Base-by-base conservation (phyloP, 92 coral and sea anemone species). In the Phenganax marumi region DNA sequence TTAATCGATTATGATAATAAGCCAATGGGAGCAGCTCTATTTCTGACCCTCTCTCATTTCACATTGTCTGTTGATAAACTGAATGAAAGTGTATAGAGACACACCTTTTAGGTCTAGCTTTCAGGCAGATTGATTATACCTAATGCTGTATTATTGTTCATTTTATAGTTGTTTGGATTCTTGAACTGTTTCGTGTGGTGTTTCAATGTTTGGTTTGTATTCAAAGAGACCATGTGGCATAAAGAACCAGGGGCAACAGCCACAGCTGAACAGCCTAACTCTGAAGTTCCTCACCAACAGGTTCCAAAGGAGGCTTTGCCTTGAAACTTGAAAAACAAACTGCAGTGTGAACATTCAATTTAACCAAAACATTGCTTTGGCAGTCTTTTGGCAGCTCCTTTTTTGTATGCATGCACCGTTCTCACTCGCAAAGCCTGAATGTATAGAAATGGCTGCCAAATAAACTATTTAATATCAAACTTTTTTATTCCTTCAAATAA, bases 141-240 rank as follows among this genome's bases (percentile, higher is more conserved):
- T 3, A 63, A 8, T 24, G 21, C 77, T 22, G 21, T 65, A 0
- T 55, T 1, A 10, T 7, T 22, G 25, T 56, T 84, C 17, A 22
- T 52, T 70, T 62, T 8, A 53, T 87, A 97, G 86, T 89, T 83
- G 84, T 95, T 81, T 97, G 98, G 50, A 87, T 95, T 81, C 87
- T 92, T 83, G 91, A 92, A 85, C 86, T 92, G 83, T 81, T 95
- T 82, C 89, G 89, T n/a, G 17, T 95, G 98, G 98, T 90, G 91
- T 52, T 90, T 88, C 75, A 95, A 95, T 76, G 68, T 95, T 56
- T 95, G 98, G 98, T 95, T 95, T 87, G 74, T 95, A 78, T 95
- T 91, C 88, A 95, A 95, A 84, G 98, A 95, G 78, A 95, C 98
- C 4, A 92, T 92, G 0, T 95, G 98, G 98, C 98, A 95, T 78